phyloP scores from a whole-genome alignment of 2,888 invertebrate genomes.

The Macrophya annulata region DNA sequence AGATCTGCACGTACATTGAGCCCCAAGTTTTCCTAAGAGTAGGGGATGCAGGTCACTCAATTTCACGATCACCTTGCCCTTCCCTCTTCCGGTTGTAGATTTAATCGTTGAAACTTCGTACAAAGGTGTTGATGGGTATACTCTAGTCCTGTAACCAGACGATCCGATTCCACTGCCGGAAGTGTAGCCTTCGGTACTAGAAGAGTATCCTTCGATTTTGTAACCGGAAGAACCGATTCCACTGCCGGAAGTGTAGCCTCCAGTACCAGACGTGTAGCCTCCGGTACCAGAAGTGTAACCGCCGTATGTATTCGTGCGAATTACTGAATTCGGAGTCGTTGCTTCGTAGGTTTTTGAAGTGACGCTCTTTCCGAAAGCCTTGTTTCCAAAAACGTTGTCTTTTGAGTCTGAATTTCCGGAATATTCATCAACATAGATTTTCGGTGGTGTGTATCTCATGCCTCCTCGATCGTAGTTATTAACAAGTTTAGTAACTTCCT shows the following conservation, averaged over 20 bases:
- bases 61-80: constrained; percentile 84
- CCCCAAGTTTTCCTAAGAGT: constrained; percentile 86
- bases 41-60: constrained; percentile 88
- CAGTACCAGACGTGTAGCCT: neutral
- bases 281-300: neutral
- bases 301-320: constrained; percentile 5
- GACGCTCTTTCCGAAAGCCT: constrained; percentile 27
- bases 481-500: constrained; percentile 65
- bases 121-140: constrained; percentile 57
- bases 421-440: constrained; percentile 58
- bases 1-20: constrained; percentile 85
- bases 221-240: neutral
- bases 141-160: constrained; percentile 16
- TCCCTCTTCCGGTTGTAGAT: constrained; percentile 63
- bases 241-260: neutral
- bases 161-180: neutral
- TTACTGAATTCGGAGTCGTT: constrained; percentile 58
- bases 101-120: constrained; percentile 60
- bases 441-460: constrained; percentile 70
- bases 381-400: constrained; percentile 8
- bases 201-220: neutral
- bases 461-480: constrained; percentile 70
- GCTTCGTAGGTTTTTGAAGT: constrained; percentile 62
- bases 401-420: neutral
- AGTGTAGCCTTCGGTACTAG: neutral